Evolutionary conservation across 1,140 invertebrate species (phyloP).

Genomic region (Goniozus legneri): DNA sequence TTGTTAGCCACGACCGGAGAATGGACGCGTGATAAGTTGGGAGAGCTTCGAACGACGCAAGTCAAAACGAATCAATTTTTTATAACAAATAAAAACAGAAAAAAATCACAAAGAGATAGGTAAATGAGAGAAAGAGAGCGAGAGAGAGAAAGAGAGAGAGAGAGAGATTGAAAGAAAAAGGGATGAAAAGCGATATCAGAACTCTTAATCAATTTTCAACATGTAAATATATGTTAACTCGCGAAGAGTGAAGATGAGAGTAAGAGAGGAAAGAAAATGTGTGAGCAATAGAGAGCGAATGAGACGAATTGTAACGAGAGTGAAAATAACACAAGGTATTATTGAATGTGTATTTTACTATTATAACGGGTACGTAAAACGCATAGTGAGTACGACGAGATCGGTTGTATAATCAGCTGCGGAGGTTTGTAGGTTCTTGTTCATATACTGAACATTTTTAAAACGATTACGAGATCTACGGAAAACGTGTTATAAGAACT

Average conservation of each 20-base stretch:
- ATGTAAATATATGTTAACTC: conserved; percentile 22
- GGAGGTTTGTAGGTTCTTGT: too few relatives aligned
- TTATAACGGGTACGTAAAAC: conserved; percentile 38
- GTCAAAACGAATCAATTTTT: conserved; percentile 35
- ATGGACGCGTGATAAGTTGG: too few relatives aligned
- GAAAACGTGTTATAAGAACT: too few relatives aligned
- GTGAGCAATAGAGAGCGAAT: background rate
- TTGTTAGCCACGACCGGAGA: too few relatives aligned
- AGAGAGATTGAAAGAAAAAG: conserved; percentile 1
- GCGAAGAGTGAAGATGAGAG: background rate
- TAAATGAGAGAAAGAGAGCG: conserved; percentile 1
- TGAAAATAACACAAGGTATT: background rate
- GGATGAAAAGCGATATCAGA: conserved; percentile 31
- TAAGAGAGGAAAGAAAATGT: background rate
- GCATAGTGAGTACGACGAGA: too few relatives aligned
- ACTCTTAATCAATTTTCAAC: conserved; percentile 41
- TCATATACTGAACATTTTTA: too few relatives aligned
- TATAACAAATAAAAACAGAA: conserved; percentile 21
- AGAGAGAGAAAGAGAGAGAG: background rate
- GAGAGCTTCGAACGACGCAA: too few relatives aligned
- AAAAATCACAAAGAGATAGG: too few relatives aligned
- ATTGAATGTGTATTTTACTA: conserved; percentile 7
- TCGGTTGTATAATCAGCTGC: too few relatives aligned
- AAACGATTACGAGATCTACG: too few relatives aligned
- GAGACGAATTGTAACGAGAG: background rate